Base-by-base conservation (phyloP, 2,888 invertebrate genomes). In the Cerastis leucographa region DNA sequence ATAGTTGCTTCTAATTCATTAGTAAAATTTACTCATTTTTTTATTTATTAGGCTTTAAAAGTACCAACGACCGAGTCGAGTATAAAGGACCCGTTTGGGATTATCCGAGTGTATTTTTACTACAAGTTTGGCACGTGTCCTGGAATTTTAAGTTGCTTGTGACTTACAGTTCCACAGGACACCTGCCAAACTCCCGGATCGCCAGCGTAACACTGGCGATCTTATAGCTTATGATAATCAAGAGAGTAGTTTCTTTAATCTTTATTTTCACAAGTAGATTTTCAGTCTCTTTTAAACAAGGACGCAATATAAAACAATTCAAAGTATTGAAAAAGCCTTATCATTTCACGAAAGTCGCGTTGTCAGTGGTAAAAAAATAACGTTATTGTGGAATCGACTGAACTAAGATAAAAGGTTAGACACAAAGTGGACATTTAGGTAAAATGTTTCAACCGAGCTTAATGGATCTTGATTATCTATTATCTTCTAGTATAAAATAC, bases 341-440 rank as follows among this genome's bases (percentile, higher is more conserved):
- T n/a, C 0, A 35, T 35, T 46, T 61, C 14, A 70, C 12, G 51
- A 70, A 66, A 54, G 2, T 19, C 17, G n/a, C 8, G 12, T 54
- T 22, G 8, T 54, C 1, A 22, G 17, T 17, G 54, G 49, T 46
- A 22, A 46, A 25, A 68, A 61, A 66, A 40, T 54, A 70, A 68
- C 14, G 25, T 22, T 67, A 56, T 62, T 86, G 67, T 85, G 68
- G 40, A 74, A 67, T 68, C 40, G 66, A 59, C 86, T 71, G 19
- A 75, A 78, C 44, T 22, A 74, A 66, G 42, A 65, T 71, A 74
- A 84, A 75, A 69, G 56, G 42, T 68, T 71, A 51, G 44, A 64
- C 49, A 81, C 59, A 83, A 80, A 85, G 54, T 82, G 81, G 73
- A 76, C 72, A 71, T 81, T 79, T 71, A 79, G 69, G 74, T 66